Percentiles rank a stretch among this genome's conserved stretches.
These are phyloP conservation scores for Conus ventricosus DNA, from an alignment of 1,140 invertebrate species.

Conservation along the genomic window DNA sequence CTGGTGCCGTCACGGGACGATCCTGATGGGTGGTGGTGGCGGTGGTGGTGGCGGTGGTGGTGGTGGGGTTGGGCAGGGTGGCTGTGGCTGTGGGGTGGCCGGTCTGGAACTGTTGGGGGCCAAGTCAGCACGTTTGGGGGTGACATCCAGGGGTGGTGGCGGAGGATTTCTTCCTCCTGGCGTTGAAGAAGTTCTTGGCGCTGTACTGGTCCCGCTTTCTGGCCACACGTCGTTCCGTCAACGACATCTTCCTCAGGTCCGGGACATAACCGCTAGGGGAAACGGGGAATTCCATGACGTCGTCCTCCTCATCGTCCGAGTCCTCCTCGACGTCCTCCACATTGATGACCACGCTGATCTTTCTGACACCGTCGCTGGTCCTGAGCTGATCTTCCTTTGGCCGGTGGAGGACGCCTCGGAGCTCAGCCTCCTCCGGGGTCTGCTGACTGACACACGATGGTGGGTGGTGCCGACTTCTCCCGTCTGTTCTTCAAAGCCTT, in stretches of 20 bases:
- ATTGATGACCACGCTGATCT: neutral
- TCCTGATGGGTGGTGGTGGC: neutral
- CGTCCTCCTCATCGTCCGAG: neutral
- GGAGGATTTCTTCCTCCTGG: neutral
- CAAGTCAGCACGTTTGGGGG: neutral
- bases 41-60: neutral
- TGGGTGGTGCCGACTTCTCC: neutral
- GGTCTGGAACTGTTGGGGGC: neutral
- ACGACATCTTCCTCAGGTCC: neutral
- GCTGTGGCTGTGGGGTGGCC: no score
- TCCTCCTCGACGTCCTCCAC: neutral
- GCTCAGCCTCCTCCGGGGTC: neutral
- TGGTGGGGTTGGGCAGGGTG: neutral
- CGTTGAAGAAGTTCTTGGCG: slow-evolving; percentile 31
- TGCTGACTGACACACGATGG: neutral
- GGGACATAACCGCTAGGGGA: neutral
- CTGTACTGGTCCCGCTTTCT: slow-evolving; percentile 22
- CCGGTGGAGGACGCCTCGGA: neutral
- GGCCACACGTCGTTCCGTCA: slow-evolving; percentile 26
- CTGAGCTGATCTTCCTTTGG: neutral
- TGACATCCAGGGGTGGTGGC: neutral
- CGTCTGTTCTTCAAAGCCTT: neutral
- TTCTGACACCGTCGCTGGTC: no score
- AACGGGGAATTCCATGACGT: neutral
- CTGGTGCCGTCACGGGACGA: neutral